Base-by-base conservation (phyloP, 2,797 vertebrate species). In the Protonibea diacanthus region DNA sequence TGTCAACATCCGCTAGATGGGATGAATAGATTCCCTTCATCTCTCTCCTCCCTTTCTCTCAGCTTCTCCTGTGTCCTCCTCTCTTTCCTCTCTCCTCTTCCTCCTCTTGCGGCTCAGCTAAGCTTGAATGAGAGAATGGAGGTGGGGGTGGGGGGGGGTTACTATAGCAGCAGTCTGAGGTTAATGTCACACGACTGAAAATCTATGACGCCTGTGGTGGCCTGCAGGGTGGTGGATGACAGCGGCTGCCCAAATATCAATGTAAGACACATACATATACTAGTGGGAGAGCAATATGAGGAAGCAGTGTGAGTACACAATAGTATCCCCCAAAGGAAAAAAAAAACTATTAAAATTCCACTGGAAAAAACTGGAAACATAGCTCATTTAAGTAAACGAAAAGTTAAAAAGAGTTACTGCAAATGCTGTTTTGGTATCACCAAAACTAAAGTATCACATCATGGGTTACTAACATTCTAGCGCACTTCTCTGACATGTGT, bases 191-290 rank as follows among this genome's bases (percentile, higher is more conserved):
- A 75, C 49, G 78, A 86, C 84, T 89, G 80, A 74, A 87, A 90
- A 90, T 91, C 89, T 83, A 89, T 90, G 80, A 64, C 33, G 65
- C 90, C 87, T 70, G 66, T 23, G 65, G 78, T 82, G 88, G 86
- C 79, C 75, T 84, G 61, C 57, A 65, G 55, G 38, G 49, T 69
- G 76, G 58, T 17, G 78, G 85, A 71, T 63, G 64, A 85, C 71
- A 72, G 47, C 29, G 53, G 70, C 75, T 66, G 74, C 77, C 56
- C 51, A 70, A 78, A 88, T 83, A 84, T 86, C 76, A 82, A 71
- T 80, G 72, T 64, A 68, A 55, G 12, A 38, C 64, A 20, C 52
- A 79, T 79, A 74, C 64, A 70, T 63, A 23, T 56, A 45, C 42
- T 25, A 52, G 68, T 61, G 83, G 58, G 33, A 67, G 73, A 61